Evolutionary conservation across 2,113 vertebrate species (phyloP), one percentile per base, ranked within the genome.

Genomic region (Python bivittatus): DNA sequence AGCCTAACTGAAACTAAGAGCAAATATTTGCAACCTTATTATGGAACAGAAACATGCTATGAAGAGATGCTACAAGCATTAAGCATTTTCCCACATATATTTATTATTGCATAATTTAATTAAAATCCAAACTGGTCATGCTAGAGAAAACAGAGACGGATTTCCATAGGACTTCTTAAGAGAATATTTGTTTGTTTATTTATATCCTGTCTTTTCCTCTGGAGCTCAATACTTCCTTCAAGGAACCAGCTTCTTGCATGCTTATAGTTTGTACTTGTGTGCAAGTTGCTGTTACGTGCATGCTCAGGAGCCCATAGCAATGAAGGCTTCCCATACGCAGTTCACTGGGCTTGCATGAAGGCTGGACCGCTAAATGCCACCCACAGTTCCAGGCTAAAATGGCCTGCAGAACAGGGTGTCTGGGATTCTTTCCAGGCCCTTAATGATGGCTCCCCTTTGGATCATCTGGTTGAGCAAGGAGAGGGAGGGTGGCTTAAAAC

Each of bases 1-100:
- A 92, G 13, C 4, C 68, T 92, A 86, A 57, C 54, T 83, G 91
- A 90, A 22, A 58, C 53, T 84, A 60, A 68, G 42, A 83, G 83
- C 86, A 94, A 44, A 84, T 84, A 25, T 91, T 11, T 44, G 5
- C 3, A 91, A 61, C 64, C 85, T 89, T 38, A 86, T 17, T 9
- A 3, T 25, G 54, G 84, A 38, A 79, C 44, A 57, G 25, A 68
- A 9, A 72, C 3, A 29, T 52, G 17, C 27, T 53, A 42, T 15
- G 56, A 58, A 33, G 56, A 12, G 12, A 44, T 13, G 22, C 23
- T 68, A 87, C 13, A 87, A 61, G n/a, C 17, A 44, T 57, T 57
- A 27, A 72, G 12, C 22, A 8, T 68, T 38, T 64, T 25, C 25
- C 56, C 38, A 6, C 13, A 29, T 11, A 29, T 12, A n/a, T 58